Conservation (phyloP, 2,113 vertebrate species). For the Sturnus vulgaris region DNA sequence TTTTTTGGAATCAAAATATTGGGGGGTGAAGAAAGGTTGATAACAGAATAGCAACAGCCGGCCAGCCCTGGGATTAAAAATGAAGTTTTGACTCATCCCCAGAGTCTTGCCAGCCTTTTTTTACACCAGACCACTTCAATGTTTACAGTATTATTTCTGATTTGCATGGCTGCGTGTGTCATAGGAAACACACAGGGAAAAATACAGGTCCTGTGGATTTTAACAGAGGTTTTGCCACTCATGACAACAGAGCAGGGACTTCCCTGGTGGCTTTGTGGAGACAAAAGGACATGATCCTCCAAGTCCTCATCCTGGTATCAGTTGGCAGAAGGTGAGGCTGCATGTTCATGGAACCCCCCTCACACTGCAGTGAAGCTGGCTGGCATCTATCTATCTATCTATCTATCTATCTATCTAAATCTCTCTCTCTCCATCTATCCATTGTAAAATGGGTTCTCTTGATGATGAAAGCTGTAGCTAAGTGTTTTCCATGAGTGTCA, state of each 20-base stretch:
- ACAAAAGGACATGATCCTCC: not conserved
- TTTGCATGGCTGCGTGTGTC: not conserved
- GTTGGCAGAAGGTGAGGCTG: not conserved
- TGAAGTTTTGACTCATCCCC: conserved; percentile 34
- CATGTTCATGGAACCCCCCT: accelerated
- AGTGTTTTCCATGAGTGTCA: not conserved
- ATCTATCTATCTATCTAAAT: not conserved
- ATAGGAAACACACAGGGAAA: not conserved
- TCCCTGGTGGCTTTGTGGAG: not conserved
- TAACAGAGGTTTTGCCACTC: not conserved
- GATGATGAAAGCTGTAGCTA: not conserved
- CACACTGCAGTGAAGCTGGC: not conserved
- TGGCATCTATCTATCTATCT: not conserved
- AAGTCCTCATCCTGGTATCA: not conserved
- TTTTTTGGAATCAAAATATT: conserved; percentile 51
- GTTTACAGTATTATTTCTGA: not conserved
- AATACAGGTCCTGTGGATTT: not conserved
- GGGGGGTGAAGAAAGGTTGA: not conserved
- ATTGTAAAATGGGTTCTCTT: not conserved
- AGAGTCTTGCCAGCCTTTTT: not conserved
- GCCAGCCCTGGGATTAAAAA: conserved; percentile 30
- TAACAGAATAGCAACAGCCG: not conserved
- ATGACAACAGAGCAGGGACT: not conserved
- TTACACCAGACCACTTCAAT: not conserved
- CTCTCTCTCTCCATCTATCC: not conserved